Conservation (phyloP, 2,888 invertebrate species). For the Dione vanillae region DNA sequence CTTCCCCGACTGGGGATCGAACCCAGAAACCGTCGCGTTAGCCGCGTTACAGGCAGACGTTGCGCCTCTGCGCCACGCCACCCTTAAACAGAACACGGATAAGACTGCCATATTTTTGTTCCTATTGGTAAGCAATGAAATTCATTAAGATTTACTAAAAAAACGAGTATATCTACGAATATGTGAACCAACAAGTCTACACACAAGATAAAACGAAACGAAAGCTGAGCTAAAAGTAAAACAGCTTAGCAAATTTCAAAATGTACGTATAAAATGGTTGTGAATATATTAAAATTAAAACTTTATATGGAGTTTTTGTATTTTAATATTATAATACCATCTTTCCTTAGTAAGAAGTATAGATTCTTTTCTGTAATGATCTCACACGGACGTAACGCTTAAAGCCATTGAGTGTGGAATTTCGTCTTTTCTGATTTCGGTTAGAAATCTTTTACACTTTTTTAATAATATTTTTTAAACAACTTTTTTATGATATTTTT, state of each 20-base stretch:
- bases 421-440: neutral
- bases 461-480: neutral
- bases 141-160: too few species aligned
- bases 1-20: too few species aligned
- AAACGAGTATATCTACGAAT: too few species aligned
- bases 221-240: too few species aligned
- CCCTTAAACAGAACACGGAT: too few species aligned
- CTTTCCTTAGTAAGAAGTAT: neutral
- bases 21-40: too few species aligned
- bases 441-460: neutral
- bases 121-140: too few species aligned
- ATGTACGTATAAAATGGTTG: neutral
- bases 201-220: too few species aligned
- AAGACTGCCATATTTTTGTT: too few species aligned
- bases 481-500: neutral
- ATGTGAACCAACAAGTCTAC: too few species aligned
- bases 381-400: conserved; percentile 15
- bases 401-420: conserved; percentile 4
- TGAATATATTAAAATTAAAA: neutral
- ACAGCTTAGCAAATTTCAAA: neutral
- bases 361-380: neutral
- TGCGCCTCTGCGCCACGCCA: too few species aligned
- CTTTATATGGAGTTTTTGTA: neutral
- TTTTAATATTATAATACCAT: conserved; percentile 12
- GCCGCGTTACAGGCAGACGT: too few species aligned